phyloP scores from a whole-genome alignment of 2,113 vertebrate genomes.

The Chaetops frenatus region DNA sequence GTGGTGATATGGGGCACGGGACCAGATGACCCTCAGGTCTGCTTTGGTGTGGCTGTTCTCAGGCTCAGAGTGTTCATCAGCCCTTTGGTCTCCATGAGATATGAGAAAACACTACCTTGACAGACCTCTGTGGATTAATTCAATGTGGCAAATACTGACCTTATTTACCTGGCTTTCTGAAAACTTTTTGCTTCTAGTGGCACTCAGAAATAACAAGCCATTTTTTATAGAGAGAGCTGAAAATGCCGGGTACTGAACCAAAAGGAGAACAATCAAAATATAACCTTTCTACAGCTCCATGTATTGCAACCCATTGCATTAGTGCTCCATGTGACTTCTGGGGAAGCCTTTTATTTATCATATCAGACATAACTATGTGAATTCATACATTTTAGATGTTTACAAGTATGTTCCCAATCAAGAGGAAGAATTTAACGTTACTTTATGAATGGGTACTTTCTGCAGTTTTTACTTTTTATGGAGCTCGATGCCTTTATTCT shows the following conservation, averaged over 20 bases:
- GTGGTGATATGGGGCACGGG: neutral
- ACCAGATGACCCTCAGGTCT: neutral
- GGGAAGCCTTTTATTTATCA: neutral
- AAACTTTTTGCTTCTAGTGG: neutral
- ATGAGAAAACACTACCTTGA: neutral
- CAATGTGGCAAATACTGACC: neutral
- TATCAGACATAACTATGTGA: neutral
- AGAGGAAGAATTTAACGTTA: neutral
- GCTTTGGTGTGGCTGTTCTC: neutral
- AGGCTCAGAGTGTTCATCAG: neutral
- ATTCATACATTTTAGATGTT: neutral
- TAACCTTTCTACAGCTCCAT: neutral
- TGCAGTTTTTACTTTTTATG: neutral
- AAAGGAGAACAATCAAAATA: neutral
- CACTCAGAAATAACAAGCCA: neutral
- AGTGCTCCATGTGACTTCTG: neutral
- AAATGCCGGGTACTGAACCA: neutral
- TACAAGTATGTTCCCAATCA: neutral
- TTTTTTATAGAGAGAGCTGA: neutral
- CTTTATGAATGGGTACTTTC: neutral
- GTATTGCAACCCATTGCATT: neutral
- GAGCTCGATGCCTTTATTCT: neutral
- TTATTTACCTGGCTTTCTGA: neutral
- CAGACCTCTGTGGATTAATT: neutral
- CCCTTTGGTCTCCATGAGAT: neutral